These are phyloP conservation scores for Melangyna quadrimaculata DNA, from an alignment of 2,888 invertebrate species.

Conservation along the genomic window DNA sequence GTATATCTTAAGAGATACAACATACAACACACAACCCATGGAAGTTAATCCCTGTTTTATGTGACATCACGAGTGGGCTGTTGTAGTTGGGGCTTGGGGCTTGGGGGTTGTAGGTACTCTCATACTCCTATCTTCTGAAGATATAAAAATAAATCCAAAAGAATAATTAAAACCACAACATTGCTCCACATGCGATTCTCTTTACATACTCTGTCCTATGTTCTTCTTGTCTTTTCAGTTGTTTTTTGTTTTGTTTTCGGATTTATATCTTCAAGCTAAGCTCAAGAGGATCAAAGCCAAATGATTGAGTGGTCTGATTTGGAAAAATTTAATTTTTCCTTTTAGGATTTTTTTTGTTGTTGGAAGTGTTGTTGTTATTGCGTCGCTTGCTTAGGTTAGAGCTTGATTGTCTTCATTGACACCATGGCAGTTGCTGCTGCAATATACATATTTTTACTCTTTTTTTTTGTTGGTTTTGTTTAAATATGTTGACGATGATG, in stretches of 20 bases:
- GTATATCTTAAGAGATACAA: not conserved
- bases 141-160: conserved; percentile 31
- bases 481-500: conserved; percentile 33
- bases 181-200: conserved; percentile 48
- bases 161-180: conserved; percentile 71
- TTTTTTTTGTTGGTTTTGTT: not conserved
- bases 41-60: conserved; percentile 57
- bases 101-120: conserved; percentile 9
- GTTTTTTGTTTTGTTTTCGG: not conserved
- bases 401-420: conserved; percentile 59
- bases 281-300: conserved; percentile 60
- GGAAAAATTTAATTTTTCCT: conserved; percentile 31
- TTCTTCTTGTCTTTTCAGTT: not conserved
- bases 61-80: conserved; percentile 60
- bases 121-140: not conserved
- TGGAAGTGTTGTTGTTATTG: not conserved
- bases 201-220: not conserved
- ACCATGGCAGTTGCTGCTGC: conserved; percentile 3
- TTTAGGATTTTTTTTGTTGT: conserved; percentile 1
- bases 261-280: conserved; percentile 45
- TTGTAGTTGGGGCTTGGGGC: too few relatives aligned
- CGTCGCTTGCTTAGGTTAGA: not conserved
- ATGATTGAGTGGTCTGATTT: conserved; percentile 67
- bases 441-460: not conserved
- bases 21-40: not conserved